Conservation (phyloP, 1,140 invertebrate genomes). For the Plectrocnemia conspersa region DNA sequence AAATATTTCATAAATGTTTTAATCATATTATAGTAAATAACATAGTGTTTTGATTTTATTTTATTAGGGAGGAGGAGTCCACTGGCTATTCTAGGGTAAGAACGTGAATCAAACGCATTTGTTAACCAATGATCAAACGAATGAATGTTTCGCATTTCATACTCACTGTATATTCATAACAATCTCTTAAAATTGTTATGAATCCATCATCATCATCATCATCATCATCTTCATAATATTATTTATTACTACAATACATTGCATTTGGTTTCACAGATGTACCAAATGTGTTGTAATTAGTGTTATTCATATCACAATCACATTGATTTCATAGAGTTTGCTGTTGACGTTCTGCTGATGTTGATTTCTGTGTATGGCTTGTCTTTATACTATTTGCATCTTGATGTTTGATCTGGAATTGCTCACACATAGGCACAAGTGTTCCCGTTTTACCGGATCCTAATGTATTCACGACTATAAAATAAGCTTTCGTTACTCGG, state of each 20-base stretch:
- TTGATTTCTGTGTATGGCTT: conserved; percentile 19
- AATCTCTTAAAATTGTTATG: conserved; percentile 9
- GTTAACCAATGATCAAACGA: conserved; percentile 11
- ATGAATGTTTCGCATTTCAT: background rate
- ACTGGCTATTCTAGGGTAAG: conserved; percentile 52
- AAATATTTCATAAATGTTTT: conserved; percentile 2
- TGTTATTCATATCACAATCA: too few relatives aligned
- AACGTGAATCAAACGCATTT: conserved; percentile 20
- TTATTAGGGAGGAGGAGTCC: conserved; percentile 53
- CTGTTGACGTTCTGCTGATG: conserved; percentile 1
- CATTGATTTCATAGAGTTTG: background rate
- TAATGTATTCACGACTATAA: too few relatives aligned
- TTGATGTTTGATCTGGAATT: background rate
- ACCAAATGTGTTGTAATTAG: too few relatives aligned
- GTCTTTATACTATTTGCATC: conserved; percentile 6
- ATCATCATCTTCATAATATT: background rate
- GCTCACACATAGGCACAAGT: too few relatives aligned
- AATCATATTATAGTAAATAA: too few relatives aligned
- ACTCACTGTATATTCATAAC: conserved; percentile 11
- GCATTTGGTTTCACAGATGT: background rate
- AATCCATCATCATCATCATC: background rate
- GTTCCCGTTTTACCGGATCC: too few relatives aligned
- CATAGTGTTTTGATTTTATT: conserved; percentile 31
- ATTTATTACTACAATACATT: background rate
- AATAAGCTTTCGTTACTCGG: too few relatives aligned